Evolutionary conservation across 2,113 vertebrate species (phyloP), one percentile per base, ranked within the genome.

Genomic region (Empidonax traillii): DNA sequence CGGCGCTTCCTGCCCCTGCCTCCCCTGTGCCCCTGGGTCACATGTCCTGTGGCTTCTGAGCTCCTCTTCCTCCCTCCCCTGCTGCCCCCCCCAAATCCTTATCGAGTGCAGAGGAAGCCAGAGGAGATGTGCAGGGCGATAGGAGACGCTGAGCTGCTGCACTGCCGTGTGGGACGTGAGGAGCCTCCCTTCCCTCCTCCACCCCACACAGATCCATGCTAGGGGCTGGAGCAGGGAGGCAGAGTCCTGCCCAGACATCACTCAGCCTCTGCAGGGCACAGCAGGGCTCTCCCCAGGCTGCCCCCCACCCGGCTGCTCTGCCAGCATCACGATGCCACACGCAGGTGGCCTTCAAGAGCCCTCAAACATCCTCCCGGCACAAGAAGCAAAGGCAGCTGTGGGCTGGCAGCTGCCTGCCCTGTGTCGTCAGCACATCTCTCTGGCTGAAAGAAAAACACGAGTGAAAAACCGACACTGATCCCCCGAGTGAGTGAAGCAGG

Each of bases 121-220:
- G 81, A 56, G 81, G 73, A 89, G 85, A 96, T 91, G 85, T 2
- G 4, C 61, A 66, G 46, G 90, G 94, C 90, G 96, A 95, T 95
- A 94, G 79, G 84, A 65, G 59, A 52, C 4, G 69, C 47, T 49
- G 9, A 0, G 0, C 68, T 77, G 73, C 46, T 76, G 39, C 39
- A 41, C 39, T 41, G 39, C 39, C 39, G 39, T 41, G 39, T 12
- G 12, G 73, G 53, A 49, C 22, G 31, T 1, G 3, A 84, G 56
- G 66, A 51, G 15, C 24, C 8, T 3, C 17, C 66, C 58, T 61
- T 62, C 84, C 68, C 84, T 87, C 56, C 92, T 91, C 44, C 74
- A 35, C 35, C 59, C 63, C 75, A 72, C 9, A 2, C 43, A 30
- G 0, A 23, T 2, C 63, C 43, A 10, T 0, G 0, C 8, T 4